Evolutionary conservation across 2,113 vertebrate genomes (phyloP), one percentile per base, ranked within the genome.

Genomic region (Fukomys damarensis): DNA sequence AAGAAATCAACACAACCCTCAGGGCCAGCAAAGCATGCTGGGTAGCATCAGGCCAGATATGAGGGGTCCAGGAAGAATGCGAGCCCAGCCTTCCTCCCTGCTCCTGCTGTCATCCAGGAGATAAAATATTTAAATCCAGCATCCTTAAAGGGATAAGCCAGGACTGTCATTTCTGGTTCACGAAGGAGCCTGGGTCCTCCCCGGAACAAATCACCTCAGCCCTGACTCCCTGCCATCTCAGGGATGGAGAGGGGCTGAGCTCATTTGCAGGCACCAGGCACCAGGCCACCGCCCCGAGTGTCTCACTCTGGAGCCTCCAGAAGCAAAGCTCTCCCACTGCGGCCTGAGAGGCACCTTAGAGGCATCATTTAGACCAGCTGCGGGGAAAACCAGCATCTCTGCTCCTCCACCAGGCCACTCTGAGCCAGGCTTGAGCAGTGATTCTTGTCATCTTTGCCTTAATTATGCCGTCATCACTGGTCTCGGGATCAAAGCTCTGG

Each of bases 151-250:
- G 80, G 70, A 84, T 92, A 84, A 93, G 74, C 46, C 56, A 87
- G 90, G 72, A 92, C 68, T 88, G 81, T 93, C 85, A 54, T 83
- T 96, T 98, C 93, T 96, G 85, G 54, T 96, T 95, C 32, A 24
- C 0, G 52, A 90, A 9, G 81, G 94, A 92, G 77, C 3, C 3
- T 81, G 84, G 1, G 84, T 52, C 1, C 0, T 76, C 35, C 82
- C 89, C 90, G 95, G 83, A 96, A 91, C 80, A 84, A 96, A 97
- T 93, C 41, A 41, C 94, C 49, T 96, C 58, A 97, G 81, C 70
- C 16, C 97, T 77, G 91, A 94, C 96, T 93, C 86, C 80, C 59
- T 32, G 49, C 24, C 1, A 66, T 38, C 92, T 95, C 56, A 54
- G 58, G 54, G 93, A 91, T 30, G n/a, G 93, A 88, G 0, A 56